Evolutionary conservation across 2,888 invertebrate genomes (phyloP).

Genomic region (Lydus trimaculatus): DNA sequence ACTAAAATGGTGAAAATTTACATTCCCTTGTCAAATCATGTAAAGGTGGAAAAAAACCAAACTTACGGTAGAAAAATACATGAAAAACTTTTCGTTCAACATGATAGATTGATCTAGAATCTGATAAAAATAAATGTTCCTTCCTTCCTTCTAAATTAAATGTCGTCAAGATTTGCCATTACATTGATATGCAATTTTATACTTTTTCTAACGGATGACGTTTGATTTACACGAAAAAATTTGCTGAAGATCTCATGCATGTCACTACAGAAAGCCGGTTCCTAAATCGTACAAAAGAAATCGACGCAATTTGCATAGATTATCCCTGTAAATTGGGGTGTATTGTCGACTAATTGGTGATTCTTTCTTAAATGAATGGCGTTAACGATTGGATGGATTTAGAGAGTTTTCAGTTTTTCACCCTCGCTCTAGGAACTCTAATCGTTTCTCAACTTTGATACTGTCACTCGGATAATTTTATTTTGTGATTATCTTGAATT

Average conservation of each 20-base stretch:
- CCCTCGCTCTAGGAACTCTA: too few relatives aligned
- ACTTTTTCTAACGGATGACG: neutral
- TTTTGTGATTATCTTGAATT: too few relatives aligned
- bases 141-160: constrained; percentile 21
- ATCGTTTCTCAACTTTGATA: too few relatives aligned
- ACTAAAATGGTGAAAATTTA: neutral
- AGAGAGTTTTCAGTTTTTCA: too few relatives aligned
- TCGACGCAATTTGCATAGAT: neutral
- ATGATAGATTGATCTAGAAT: constrained; percentile 25
- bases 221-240: neutral
- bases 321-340: too few relatives aligned
- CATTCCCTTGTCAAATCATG: neutral
- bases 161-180: constrained; percentile 8
- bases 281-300: neutral
- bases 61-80: too few relatives aligned
- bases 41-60: too few relatives aligned
- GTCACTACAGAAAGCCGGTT: neutral
- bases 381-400: too few relatives aligned
- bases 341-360: neutral
- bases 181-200: neutral
- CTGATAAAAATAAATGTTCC: constrained; percentile 11
- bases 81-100: too few relatives aligned
- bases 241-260: neutral
- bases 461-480: too few relatives aligned
- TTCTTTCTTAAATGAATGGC: too few relatives aligned